Conservation (phyloP, 1,140 invertebrate species). For the Alviniconcha marisindica region DNA sequence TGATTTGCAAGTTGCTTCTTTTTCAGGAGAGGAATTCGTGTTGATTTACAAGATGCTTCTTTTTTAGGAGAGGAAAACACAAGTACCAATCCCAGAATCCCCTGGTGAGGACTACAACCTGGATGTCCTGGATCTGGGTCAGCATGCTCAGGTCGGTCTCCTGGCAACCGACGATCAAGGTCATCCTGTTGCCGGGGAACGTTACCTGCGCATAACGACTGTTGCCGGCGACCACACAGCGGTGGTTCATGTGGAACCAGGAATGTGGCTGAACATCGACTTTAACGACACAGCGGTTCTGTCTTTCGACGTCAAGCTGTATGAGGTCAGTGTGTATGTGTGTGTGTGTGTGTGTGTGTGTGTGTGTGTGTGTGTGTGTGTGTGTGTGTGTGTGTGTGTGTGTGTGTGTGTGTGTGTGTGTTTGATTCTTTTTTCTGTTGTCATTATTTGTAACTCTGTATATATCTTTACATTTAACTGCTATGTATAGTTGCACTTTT, state of each 20-base stretch:
- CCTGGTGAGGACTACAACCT: conserved; percentile 44
- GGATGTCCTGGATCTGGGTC: conserved; percentile 56
- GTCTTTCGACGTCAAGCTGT: conserved; percentile 63
- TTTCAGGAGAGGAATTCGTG: too few species aligned
- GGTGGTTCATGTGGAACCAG: conserved; percentile 59
- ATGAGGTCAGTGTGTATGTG: conserved; percentile 53
- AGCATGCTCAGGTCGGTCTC: conserved; percentile 56
- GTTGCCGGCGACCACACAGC: conserved; percentile 65
- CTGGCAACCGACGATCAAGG: conserved; percentile 50
- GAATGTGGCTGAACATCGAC: conserved; percentile 66
- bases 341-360: too few species aligned
- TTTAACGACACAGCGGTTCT: conserved; percentile 59
- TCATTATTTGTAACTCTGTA: too few species aligned
- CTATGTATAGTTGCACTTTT: too few species aligned
- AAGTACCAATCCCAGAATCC: conserved; percentile 52
- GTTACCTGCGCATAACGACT: conserved; percentile 46
- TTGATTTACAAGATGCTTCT: too few species aligned
- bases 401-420: too few species aligned
- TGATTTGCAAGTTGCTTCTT: too few species aligned
- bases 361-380: too few species aligned
- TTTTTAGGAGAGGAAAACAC: conserved; percentile 53
- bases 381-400: too few species aligned
- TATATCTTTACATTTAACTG: too few species aligned
- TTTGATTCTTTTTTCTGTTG: too few species aligned
- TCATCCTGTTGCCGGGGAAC: conserved; percentile 34